Conservation (phyloP, 1,140 invertebrate species). For the Drosophila santomea region DNA sequence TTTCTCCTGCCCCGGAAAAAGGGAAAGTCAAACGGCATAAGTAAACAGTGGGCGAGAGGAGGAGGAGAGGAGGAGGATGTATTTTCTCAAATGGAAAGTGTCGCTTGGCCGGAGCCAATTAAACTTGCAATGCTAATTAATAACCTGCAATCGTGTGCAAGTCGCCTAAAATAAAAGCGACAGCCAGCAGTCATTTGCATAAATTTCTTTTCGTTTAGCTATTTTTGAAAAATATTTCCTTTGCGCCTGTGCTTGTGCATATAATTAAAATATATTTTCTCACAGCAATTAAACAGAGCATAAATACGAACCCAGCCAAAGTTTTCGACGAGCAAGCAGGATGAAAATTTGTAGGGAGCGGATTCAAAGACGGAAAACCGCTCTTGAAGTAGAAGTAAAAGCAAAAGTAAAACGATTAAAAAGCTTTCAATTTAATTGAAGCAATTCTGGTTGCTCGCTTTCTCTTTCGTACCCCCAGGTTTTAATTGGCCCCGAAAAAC, state of each 20-base stretch:
- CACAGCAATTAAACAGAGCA: constrained; percentile 59
- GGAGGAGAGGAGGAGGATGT: background rate
- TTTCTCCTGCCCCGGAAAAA: constrained; percentile 51
- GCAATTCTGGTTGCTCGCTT: constrained; percentile 30
- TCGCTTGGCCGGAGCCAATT: constrained; percentile 48
- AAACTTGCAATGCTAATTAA: constrained; percentile 75
- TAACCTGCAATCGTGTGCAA: constrained; percentile 62
- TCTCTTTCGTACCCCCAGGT: background rate
- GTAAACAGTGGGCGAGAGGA: constrained; percentile 48
- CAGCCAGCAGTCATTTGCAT: constrained; percentile 34
- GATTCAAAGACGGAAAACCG: constrained; percentile 23
- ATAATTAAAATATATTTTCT: constrained; percentile 52
- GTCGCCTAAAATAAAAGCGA: constrained; percentile 18
- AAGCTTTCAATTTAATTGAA: constrained; percentile 51
- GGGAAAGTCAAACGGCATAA: constrained; percentile 81
- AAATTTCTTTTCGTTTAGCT: constrained; percentile 27
- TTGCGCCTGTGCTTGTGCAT: constrained; percentile 23
- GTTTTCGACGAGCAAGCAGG: constrained; percentile 4
- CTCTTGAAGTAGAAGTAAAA: constrained; percentile 29
- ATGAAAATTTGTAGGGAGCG: constrained; percentile 18
- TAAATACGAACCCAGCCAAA: constrained; percentile 33
- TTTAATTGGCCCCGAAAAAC: constrained; percentile 46
- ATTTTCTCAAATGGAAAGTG: constrained; percentile 50
- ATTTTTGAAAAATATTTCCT: constrained; percentile 33
- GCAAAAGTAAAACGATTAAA: constrained; percentile 49